Conservation (phyloP, 2,113 vertebrate species). For the Lamprotornis superbus region DNA sequence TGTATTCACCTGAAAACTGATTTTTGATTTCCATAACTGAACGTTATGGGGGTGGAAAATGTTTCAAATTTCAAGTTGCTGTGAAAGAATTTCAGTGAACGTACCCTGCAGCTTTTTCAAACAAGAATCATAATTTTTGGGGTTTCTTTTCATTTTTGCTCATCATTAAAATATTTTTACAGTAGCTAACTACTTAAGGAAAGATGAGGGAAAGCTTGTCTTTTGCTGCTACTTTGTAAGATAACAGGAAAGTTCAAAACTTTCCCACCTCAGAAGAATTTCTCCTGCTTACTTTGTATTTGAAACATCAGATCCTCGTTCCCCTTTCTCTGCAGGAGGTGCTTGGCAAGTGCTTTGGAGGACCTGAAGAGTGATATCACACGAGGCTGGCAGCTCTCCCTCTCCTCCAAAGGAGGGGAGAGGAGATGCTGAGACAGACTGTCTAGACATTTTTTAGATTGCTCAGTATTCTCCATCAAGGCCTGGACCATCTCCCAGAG, state of each 20-base stretch:
- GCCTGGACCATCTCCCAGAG: conserved; percentile 65
- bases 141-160: background rate
- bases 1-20: background rate
- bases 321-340: conserved; percentile 59
- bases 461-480: conserved; percentile 60
- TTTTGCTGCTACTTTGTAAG: background rate
- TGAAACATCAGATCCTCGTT: conserved; percentile 45
- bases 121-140: background rate
- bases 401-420: conserved; percentile 31
- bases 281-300: conserved; percentile 25
- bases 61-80: background rate
- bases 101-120: background rate
- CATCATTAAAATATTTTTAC: background rate
- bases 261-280: conserved; percentile 25
- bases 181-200: background rate
- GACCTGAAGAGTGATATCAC: conserved; percentile 64
- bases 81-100: background rate
- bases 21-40: background rate
- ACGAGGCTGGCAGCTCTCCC: conserved; percentile 53
- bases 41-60: background rate
- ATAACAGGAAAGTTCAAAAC: background rate
- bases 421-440: conserved; percentile 66
- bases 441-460: conserved; percentile 71
- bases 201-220: background rate
- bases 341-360: conserved; percentile 49